These are phyloP conservation scores for Pristionchus entomophagus DNA, from an alignment of 2,888 invertebrate species.

Conservation along the genomic window DNA sequence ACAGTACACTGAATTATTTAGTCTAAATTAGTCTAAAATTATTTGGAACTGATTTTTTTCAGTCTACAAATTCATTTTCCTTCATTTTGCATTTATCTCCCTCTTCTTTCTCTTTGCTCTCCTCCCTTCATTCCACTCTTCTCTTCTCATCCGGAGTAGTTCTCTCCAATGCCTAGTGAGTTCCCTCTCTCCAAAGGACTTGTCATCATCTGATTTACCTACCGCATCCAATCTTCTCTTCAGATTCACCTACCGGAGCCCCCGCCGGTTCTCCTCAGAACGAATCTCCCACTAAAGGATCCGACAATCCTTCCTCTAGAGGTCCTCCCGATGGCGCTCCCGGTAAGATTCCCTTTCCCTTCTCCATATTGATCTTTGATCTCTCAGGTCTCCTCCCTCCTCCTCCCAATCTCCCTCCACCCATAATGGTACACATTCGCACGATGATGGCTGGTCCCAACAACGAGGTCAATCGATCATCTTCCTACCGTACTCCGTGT, in stretches of 20 bases:
- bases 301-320: not conserved
- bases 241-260: not conserved
- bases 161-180: not conserved
- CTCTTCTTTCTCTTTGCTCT: not conserved
- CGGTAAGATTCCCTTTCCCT: not conserved
- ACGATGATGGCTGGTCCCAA: conserved; percentile 47
- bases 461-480: conserved; percentile 13
- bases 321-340: not conserved
- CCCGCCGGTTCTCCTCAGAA: conserved; percentile 6
- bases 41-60: no score
- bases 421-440: conserved; percentile 37
- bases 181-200: not conserved
- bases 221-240: not conserved
- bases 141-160: not conserved
- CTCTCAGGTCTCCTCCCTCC: conserved; percentile 16
- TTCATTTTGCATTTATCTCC: not conserved
- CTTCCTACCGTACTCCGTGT: not conserved
- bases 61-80: no score
- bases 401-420: conserved; percentile 34
- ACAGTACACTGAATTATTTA: not conserved
- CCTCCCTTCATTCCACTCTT: conserved; percentile 16
- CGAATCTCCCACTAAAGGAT: conserved; percentile 27
- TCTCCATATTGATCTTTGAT: conserved; percentile 22
- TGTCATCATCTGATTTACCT: no score
- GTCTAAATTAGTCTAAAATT: no score